Conservation (phyloP, 2,888 invertebrate species). For the Drymonia ruficornis region DNA sequence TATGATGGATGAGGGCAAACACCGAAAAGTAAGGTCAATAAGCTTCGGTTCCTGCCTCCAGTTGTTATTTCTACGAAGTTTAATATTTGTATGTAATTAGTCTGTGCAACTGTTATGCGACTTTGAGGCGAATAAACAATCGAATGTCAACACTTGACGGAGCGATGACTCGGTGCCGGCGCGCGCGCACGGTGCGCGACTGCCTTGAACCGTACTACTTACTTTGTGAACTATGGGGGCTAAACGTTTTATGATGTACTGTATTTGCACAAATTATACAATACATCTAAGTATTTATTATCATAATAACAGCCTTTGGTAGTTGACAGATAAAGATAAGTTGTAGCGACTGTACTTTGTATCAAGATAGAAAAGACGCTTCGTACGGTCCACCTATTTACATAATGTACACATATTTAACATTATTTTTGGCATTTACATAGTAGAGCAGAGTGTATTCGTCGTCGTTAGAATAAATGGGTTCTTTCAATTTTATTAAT, state of each 20-base stretch:
- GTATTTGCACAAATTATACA: neutral
- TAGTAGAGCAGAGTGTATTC: neutral
- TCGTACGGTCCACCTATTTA: neutral
- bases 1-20: neutral
- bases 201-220: constrained; percentile 41
- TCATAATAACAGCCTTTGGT: too few relatives aligned
- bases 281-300: too few relatives aligned
- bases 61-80: constrained; percentile 26
- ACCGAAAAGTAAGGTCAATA: neutral
- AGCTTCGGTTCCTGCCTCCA: neutral
- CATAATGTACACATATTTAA: constrained; percentile 1
- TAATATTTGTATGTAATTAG: constrained; percentile 62
- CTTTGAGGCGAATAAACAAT: constrained; percentile 74
- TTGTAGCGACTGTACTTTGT: neutral
- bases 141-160: constrained; percentile 78
- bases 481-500: neutral
- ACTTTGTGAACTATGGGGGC: constrained; percentile 16
- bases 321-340: neutral
- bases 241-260: constrained; percentile 1
- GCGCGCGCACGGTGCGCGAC: constrained; percentile 32
- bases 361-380: constrained; percentile 10
- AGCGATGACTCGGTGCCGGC: constrained; percentile 68
- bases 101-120: constrained; percentile 72
- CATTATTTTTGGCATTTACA: neutral
- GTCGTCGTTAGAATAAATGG: neutral